A percentile compares a stretch with the other conserved stretches of the same genome.
Evolutionary conservation across 1,140 invertebrate species (phyloP).

Genomic region (Cyrtorhinus lividipennis): DNA sequence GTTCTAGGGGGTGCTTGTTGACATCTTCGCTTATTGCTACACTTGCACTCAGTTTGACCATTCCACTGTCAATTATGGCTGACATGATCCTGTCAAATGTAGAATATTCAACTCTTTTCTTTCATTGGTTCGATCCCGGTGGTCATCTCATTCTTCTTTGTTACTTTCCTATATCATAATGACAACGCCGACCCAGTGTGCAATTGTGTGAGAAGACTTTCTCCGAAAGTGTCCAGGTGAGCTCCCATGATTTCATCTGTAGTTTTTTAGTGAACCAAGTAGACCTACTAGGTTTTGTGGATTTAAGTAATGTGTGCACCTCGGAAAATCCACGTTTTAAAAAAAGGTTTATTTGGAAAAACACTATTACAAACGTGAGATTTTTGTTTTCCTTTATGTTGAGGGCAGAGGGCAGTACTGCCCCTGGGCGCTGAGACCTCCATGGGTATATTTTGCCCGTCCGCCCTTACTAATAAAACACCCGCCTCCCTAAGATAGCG

Average conservation of each 20-base stretch:
- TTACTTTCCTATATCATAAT: slow-evolving; percentile 58
- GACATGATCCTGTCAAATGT: slow-evolving; percentile 63
- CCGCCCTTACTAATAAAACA: too few species aligned
- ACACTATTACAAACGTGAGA: too few species aligned
- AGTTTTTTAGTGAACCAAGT: too few species aligned
- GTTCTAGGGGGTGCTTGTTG: slow-evolving; percentile 67
- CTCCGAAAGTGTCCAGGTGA: slow-evolving; percentile 10
- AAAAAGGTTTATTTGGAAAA: too few species aligned
- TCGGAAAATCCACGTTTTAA: too few species aligned
- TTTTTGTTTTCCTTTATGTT: too few species aligned
- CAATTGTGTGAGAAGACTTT: slow-evolving; percentile 16
- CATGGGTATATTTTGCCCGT: too few species aligned
- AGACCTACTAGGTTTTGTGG: too few species aligned
- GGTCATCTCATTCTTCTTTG: slow-evolving; percentile 58
- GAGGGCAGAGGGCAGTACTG: too few species aligned
- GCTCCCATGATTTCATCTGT: not conserved
- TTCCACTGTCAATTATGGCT: slow-evolving; percentile 70
- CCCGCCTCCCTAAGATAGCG: too few species aligned
- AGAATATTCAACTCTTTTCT: slow-evolving; percentile 55
- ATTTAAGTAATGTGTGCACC: too few species aligned
- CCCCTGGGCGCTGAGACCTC: too few species aligned
- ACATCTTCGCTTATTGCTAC: slow-evolving; percentile 78
- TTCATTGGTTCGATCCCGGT: slow-evolving; percentile 67
- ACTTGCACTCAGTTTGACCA: slow-evolving; percentile 62
- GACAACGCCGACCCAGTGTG: slow-evolving; percentile 66